phyloP scores from a whole-genome alignment of 2,797 vertebrate species.

The Basileuterus tristriatus region DNA sequence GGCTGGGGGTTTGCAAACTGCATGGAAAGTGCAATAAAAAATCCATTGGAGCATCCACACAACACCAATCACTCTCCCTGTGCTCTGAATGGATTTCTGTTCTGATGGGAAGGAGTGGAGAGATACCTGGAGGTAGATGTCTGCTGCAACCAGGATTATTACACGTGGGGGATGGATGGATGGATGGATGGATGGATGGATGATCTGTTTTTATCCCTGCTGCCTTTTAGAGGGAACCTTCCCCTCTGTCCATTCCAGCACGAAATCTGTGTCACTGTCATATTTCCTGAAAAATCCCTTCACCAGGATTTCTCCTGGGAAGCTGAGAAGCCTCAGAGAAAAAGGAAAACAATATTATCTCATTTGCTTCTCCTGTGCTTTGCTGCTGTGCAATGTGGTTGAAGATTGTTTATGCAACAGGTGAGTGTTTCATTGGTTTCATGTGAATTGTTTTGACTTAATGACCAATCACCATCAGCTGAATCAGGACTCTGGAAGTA shows the following conservation, averaged over 20 bases:
- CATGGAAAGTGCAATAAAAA: neutral
- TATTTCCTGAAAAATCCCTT: no score
- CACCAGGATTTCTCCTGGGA: no score
- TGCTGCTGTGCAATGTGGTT: no score
- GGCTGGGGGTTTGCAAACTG: neutral
- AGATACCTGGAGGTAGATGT: neutral
- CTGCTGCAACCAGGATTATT: neutral
- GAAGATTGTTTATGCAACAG: no score
- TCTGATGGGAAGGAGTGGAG: neutral
- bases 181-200: neutral
- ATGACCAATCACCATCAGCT: no score
- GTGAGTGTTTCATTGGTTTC: no score
- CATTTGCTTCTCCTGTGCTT: no score
- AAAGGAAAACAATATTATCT: no score
- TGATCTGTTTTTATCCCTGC: neutral
- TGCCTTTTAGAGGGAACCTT: neutral
- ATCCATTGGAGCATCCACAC: neutral
- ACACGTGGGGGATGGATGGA: fast-evolving
- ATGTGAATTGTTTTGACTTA: no score
- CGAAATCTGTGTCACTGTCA: neutral
- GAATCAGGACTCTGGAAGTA: no score
- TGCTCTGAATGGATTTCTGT: neutral
- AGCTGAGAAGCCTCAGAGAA: no score
- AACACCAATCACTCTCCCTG: neutral
- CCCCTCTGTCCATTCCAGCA: neutral